Percentiles rank a stretch among this genome's conserved stretches.
These are phyloP conservation scores for Pheosia gnoma DNA, from an alignment of 2,888 invertebrate genomes.

Conservation along the genomic window DNA sequence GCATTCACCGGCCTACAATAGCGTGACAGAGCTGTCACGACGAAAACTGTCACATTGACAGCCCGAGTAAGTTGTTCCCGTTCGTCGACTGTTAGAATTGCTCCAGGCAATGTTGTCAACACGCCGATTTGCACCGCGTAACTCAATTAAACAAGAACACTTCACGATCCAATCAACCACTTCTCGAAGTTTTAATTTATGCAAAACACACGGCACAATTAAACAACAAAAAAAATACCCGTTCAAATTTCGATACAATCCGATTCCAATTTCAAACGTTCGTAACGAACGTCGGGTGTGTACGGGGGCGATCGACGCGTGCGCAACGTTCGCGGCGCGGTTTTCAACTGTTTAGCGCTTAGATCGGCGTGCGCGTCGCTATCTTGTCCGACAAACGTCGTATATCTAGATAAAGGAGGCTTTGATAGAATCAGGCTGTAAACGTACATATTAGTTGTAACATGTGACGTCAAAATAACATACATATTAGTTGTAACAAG, in stretches of 20 bases:
- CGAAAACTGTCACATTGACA: constrained; percentile 28
- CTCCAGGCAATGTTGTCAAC: constrained; percentile 12
- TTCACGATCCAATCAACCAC: too few species aligned
- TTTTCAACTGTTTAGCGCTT: constrained; percentile 71
- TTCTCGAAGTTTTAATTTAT: constrained; percentile 12
- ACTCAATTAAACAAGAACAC: constrained; percentile 26
- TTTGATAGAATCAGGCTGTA: constrained; percentile 18
- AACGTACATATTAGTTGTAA: not conserved
- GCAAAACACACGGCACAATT: constrained; percentile 11
- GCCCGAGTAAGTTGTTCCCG: constrained; percentile 17
- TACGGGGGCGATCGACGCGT: constrained; percentile 60
- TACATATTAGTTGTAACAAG: not conserved
- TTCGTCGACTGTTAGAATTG: constrained; percentile 7
- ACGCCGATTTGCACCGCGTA: constrained; percentile 37
- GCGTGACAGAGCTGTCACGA: constrained; percentile 36
- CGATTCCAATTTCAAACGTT: constrained; percentile 43
- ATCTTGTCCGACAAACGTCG: constrained; percentile 45
- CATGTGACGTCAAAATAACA: not conserved
- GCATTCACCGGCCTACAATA: constrained; percentile 27
- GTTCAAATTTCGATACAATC: constrained; percentile 12
- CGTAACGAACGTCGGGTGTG: constrained; percentile 30
- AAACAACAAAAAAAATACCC: constrained; percentile 14
- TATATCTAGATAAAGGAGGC: constrained; percentile 40
- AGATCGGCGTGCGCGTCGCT: constrained; percentile 43
- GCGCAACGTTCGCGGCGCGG: constrained; percentile 72